Conservation (phyloP, 92 coral and sea anemone genomes). For the Parazoanthus darwini region DNA sequence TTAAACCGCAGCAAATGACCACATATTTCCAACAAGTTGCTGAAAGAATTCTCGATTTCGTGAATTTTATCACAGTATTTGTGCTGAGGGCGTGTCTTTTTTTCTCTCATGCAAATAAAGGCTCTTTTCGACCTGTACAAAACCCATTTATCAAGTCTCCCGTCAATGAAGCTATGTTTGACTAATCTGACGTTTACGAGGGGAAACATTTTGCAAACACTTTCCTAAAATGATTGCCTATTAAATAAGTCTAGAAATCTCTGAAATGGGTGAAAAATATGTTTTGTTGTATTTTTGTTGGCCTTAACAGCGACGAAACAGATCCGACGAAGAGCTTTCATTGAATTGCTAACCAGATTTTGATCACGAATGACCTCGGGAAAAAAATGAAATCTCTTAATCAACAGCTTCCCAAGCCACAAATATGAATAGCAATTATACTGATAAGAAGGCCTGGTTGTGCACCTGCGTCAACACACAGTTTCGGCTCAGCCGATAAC, state of each 20-base stretch:
- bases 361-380: slow-evolving; percentile 2
- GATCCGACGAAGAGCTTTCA: background rate
- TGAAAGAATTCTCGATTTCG: background rate
- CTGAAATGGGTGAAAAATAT: background rate
- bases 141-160: background rate
- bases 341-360: background rate
- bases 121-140: background rate
- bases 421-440: slow-evolving; percentile 19
- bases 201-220: background rate
- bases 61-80: background rate
- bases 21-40: background rate
- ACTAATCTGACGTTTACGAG: background rate
- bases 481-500: background rate
- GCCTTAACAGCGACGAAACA: background rate
- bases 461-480: slow-evolving; percentile 21
- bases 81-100: background rate
- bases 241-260: background rate
- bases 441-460: background rate
- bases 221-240: background rate
- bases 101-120: background rate
- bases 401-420: slow-evolving; percentile 15
- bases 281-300: background rate
- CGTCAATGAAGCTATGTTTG: background rate
- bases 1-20: background rate
- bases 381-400: background rate